These are phyloP conservation scores for Cyanistes caeruleus DNA, from an alignment of 2,113 vertebrate genomes.

Conservation along the genomic window DNA sequence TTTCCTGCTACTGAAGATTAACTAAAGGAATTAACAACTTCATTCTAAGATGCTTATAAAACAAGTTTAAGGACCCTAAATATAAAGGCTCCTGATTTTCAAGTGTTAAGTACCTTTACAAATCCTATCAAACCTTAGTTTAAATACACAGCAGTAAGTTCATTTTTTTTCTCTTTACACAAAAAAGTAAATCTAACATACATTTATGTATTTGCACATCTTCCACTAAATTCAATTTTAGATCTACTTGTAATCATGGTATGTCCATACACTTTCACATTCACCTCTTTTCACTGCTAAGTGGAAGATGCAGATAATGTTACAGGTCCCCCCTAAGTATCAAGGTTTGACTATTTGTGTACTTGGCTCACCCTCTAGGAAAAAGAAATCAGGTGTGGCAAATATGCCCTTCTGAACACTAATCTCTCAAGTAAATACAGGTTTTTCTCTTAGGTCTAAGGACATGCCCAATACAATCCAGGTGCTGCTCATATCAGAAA, in stretches of 20 bases:
- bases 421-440: neutral
- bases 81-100: neutral
- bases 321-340: neutral
- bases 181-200: neutral
- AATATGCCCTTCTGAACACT: neutral
- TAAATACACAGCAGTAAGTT: neutral
- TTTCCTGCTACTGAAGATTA: neutral
- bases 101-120: neutral
- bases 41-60: neutral
- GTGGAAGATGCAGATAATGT: neutral
- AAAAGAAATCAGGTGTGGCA: neutral
- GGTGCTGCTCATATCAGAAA: neutral
- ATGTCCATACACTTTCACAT: neutral
- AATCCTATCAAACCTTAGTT: neutral
- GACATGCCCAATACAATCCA: neutral
- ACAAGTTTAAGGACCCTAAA: neutral
- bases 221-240: neutral
- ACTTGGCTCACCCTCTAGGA: neutral
- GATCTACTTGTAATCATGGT: neutral
- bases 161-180: neutral
- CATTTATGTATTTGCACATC: neutral
- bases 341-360: neutral
- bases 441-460: neutral
- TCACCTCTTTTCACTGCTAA: neutral
- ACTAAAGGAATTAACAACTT: neutral